Conservation (phyloP, 2,888 invertebrate species). For the Mesochorus sp. region DNA sequence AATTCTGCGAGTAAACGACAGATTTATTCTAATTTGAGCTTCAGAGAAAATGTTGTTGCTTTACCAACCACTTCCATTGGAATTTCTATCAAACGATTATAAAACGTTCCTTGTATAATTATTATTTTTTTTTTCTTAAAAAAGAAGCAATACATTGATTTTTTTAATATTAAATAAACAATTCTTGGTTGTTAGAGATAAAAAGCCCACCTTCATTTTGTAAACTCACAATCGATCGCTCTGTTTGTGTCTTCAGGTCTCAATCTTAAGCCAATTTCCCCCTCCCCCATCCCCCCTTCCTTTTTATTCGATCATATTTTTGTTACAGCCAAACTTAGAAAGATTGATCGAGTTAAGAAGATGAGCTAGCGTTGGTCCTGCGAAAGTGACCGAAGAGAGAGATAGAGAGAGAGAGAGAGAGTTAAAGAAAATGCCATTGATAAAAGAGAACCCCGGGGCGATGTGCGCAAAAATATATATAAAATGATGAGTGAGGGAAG, state of each 20-base stretch:
- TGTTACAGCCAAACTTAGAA: neutral
- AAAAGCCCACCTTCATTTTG: too few relatives aligned
- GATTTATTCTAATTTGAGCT: too few relatives aligned
- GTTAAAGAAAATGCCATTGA: neutral
- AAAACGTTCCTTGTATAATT: too few relatives aligned
- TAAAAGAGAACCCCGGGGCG: neutral
- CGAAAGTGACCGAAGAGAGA: neutral
- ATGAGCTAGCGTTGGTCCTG: conserved; percentile 2
- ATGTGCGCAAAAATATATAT: neutral
- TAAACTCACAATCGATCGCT: too few relatives aligned
- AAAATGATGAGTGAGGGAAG: conserved; percentile 3
- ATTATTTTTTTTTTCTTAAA: too few relatives aligned
- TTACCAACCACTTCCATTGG: too few relatives aligned
- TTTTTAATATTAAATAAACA: too few relatives aligned
- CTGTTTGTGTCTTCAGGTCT: neutral
- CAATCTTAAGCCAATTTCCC: too few relatives aligned
- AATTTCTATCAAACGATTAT: too few relatives aligned
- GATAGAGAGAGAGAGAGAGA: neutral
- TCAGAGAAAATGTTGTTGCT: too few relatives aligned
- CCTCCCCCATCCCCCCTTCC: neutral
- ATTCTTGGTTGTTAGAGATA: too few relatives aligned
- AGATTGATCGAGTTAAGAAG: conserved; percentile 19
- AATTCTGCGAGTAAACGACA: conserved; percentile 11
- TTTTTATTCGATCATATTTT: neutral
- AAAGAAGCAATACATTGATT: too few relatives aligned